Percentiles rank a stretch among this genome's conserved stretches.
phyloP scores from a whole-genome alignment of 2,113 vertebrate genomes.

The Ibidorhyncha struthersii region DNA sequence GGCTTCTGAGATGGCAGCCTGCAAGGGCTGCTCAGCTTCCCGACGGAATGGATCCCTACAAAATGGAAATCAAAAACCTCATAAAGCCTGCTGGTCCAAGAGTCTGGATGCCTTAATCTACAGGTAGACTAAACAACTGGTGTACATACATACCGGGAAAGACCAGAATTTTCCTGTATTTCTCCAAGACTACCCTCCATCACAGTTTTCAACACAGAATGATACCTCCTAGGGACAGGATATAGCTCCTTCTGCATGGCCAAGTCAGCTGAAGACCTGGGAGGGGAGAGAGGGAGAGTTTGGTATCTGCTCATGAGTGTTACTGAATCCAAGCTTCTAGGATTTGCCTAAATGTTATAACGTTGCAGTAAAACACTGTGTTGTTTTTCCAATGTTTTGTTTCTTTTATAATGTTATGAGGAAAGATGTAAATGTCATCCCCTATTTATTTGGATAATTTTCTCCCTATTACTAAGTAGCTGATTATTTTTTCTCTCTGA shows the following conservation, averaged over 20 bases:
- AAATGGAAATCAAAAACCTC: background rate
- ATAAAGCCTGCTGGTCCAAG: background rate
- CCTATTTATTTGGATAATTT: background rate
- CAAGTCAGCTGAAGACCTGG: background rate
- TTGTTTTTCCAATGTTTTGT: background rate
- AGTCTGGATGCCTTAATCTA: background rate
- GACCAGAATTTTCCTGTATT: background rate
- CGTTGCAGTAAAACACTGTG: background rate
- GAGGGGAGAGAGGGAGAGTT: background rate
- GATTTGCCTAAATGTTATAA: background rate
- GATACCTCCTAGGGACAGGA: background rate
- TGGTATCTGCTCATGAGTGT: background rate
- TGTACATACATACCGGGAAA: background rate
- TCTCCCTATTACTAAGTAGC: fast-evolving
- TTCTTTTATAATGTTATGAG: background rate
- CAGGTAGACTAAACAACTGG: background rate
- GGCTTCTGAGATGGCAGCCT: fast-evolving
- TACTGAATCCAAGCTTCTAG: background rate
- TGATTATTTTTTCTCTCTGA: background rate
- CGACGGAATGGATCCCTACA: fast-evolving
- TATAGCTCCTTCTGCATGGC: background rate
- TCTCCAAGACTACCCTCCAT: background rate
- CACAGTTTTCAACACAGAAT: background rate
- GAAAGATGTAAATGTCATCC: background rate
- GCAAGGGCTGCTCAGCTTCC: background rate